Evolutionary conservation across 2,113 vertebrate species (phyloP), one percentile per base, ranked within the genome.

Genomic region (Tringa solitaria): DNA sequence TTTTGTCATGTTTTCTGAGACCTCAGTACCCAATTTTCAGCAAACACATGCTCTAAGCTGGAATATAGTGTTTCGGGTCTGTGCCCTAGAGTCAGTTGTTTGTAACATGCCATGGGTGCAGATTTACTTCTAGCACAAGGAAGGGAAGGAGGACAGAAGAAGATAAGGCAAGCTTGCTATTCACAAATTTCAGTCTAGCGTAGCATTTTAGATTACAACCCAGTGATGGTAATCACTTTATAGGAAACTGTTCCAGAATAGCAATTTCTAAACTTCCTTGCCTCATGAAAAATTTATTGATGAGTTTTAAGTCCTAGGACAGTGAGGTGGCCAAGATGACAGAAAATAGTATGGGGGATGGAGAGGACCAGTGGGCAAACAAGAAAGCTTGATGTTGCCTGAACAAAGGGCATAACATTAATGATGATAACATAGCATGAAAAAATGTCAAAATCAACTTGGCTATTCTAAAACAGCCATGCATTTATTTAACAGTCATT

Each of bases 181-280:
- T 95, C 85, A 79, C 87, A 94, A 91, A 73, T 84, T 95, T 89
- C 69, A 78, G 56, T 88, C 79, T 84, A 92, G 77, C 14, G 12
- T 89, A 90, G 43, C 70, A 89, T 92, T 95, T 91, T 90, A 95
- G 75, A 56, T 96, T 93, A 50, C 87, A 92, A 69, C 65, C 95
- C 53, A 4, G 30, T 79, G 74, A 89, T 90, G 37, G 56, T 75
- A 94, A 95, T 97, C 85, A 80, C 63, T 95, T 84, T 65, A 51
- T 43, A 87, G 39, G 37, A 84, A 96, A 35, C 46, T 39, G 10
- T 89, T 95, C 50, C 45, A 84, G 81, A 97, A 95, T 88, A 87
- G 33, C 48, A 69, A 50, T 95, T 94, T 74, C 83, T 78, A 73
- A 94, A 80, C 84, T 76, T 17, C 22, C 37, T 85, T 95, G 32